Base-by-base conservation (phyloP, 2,797 vertebrate species). In the Cossypha niveicapilla region DNA sequence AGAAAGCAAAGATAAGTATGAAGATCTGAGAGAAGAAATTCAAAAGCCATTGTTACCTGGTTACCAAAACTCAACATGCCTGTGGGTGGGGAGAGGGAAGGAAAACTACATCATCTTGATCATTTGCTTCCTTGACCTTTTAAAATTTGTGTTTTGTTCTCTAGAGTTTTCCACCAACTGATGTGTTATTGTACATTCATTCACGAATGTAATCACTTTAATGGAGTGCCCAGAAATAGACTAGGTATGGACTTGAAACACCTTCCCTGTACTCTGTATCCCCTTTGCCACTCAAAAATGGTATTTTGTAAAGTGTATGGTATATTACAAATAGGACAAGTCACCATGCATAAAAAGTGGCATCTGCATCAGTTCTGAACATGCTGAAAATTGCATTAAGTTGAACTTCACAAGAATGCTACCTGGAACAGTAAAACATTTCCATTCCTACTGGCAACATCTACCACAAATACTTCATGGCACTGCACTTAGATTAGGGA, bases 1-100 rank as follows among this genome's bases (percentile, higher is more conserved):
- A 99, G 99, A 99, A 99, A 99, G 98, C 99, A 87, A 99, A 99
- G 96, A 98, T 99, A 95, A 99, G 98, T 86, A 99, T 99, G 99
- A 99, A 99, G 97, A 99, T 98, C 62, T 99, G 97, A 99, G 44
- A 92, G 74, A 34, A 70, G 81, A 93, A 73, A 78, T 67, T 63
- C 58, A 88, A 80, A 94, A 58, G 51, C 81, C 90, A 79, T 80
- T 70, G 34, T 42, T 82, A 86, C 79, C 48, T 62, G 66, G 45
- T 96, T 88, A 93, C 68, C 86, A 91, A 92, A 93, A 95, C 45
- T 92, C 92, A 83, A 51, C 71, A 67, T 37, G 70, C 81, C 88
- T 90, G 51, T 93, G 92, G 88, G 92, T 92, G 60, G 63, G 61
- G 91, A 93, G 66, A 53, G 82, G 84, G 87, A 95, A 95, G 94